Conservation (phyloP, 2,888 invertebrate genomes). For the Dinocampus coccinellae region DNA sequence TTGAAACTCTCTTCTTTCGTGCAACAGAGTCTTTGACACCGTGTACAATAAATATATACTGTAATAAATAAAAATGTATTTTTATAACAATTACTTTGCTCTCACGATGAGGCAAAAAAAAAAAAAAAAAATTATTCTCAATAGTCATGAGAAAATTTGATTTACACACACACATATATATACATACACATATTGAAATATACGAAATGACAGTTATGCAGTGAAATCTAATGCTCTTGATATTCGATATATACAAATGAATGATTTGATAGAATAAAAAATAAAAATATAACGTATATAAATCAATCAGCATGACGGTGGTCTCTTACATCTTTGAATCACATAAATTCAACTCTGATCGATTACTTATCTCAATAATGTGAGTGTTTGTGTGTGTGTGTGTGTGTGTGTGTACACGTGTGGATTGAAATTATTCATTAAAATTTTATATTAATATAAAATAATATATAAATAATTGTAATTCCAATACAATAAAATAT, state of each 20-base stretch:
- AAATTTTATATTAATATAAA: not conserved
- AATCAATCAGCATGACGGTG: constrained; percentile 10
- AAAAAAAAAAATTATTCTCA: no score
- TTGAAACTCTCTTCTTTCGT: constrained; percentile 14
- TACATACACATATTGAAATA: no score
- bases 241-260: constrained; percentile 10
- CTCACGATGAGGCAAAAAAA: no score
- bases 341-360: not conserved
- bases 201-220: not conserved
- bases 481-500: not conserved
- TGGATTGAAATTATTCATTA: not conserved
- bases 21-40: not conserved
- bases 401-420: not conserved
- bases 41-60: not conserved
- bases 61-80: not conserved
- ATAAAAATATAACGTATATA: not conserved
- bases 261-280: not conserved
- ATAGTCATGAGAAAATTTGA: not conserved
- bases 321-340: not conserved
- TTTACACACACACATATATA: not conserved
- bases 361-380: constrained; percentile 6
- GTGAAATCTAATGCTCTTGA: constrained; percentile 17
- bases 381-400: not conserved
- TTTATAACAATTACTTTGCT: not conserved
- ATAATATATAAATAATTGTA: not conserved